Percentiles rank a stretch among this genome's conserved stretches.
Conservation (phyloP, 2,113 vertebrate species). For the Mobula hypostoma region DNA sequence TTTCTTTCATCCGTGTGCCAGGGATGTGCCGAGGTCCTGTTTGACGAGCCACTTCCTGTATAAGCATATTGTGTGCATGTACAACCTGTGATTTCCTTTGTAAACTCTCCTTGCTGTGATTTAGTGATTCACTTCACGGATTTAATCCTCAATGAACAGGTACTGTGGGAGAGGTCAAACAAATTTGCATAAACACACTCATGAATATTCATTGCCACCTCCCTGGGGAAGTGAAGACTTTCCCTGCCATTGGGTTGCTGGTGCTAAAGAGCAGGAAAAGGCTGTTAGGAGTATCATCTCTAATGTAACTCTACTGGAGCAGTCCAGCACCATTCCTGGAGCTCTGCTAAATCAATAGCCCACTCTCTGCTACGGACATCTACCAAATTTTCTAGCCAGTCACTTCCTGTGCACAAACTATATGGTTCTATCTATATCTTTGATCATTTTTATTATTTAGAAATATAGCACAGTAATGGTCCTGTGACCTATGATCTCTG, state of each 20-base stretch:
- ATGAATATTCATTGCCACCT: conserved; percentile 11
- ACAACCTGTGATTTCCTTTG: neutral
- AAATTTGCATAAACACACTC: neutral
- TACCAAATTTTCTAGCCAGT: neutral
- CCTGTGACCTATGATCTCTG: too few species aligned
- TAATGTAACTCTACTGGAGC: neutral
- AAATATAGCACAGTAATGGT: too few species aligned
- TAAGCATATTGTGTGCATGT: neutral
- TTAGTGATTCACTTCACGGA: neutral
- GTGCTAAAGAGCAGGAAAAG: too few species aligned
- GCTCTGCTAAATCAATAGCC: neutral
- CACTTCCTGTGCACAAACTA: too few species aligned
- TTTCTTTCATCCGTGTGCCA: too few species aligned
- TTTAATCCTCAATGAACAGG: too few species aligned
- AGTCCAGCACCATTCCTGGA: neutral
- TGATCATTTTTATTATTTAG: too few species aligned
- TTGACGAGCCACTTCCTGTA: too few species aligned
- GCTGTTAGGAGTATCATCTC: neutral
- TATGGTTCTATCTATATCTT: neutral
- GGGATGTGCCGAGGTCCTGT: too few species aligned
- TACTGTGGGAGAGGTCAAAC: neutral
- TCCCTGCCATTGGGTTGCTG: neutral
- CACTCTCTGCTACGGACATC: neutral
- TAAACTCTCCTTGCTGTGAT: neutral
- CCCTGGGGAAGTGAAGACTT: neutral